Percentiles rank a stretch among this genome's conserved stretches.
These are phyloP conservation scores for Ctena decussata DNA, from an alignment of 2,888 invertebrate species.

Conservation along the genomic window DNA sequence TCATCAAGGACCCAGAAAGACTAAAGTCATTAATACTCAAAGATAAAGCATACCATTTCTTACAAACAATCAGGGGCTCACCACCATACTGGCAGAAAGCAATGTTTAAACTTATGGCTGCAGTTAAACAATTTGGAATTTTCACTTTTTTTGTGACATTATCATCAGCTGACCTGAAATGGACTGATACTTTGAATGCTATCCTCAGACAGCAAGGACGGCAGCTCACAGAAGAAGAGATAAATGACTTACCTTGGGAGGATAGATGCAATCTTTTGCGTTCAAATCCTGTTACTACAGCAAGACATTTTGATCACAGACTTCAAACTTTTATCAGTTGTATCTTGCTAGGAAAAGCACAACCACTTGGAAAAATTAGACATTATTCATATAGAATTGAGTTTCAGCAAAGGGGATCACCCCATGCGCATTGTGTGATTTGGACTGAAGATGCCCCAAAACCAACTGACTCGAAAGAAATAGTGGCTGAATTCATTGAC, in stretches of 20 bases:
- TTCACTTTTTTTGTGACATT: slow-evolving; percentile 73
- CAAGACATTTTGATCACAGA: slow-evolving; percentile 69
- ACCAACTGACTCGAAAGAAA: neutral
- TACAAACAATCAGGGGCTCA: slow-evolving; percentile 51
- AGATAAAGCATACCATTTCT: too few species aligned
- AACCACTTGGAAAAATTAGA: slow-evolving; percentile 39
- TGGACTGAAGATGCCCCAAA: slow-evolving; percentile 54
- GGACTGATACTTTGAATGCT: too few species aligned
- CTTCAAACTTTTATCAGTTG: slow-evolving; percentile 57
- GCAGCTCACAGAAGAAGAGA: slow-evolving; percentile 44
- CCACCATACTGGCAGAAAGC: slow-evolving; percentile 69
- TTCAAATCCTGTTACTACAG: slow-evolving; percentile 71
- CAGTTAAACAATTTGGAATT: too few species aligned
- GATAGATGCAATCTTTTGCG: slow-evolving; percentile 55
- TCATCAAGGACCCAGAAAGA: too few species aligned
- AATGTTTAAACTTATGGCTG: too few species aligned
- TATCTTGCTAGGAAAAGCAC: slow-evolving; percentile 35
- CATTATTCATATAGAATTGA: slow-evolving; percentile 51
- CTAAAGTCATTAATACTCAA: too few species aligned
- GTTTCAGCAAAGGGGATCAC: slow-evolving; percentile 63
- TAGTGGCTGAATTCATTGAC: slow-evolving; percentile 33
- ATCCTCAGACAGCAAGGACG: too few species aligned
- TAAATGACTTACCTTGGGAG: slow-evolving; percentile 58
- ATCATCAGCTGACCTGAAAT: too few species aligned
- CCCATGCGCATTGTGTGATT: slow-evolving; percentile 48